Conservation (phyloP, 2,888 invertebrate species). For the Cephus runcator region DNA sequence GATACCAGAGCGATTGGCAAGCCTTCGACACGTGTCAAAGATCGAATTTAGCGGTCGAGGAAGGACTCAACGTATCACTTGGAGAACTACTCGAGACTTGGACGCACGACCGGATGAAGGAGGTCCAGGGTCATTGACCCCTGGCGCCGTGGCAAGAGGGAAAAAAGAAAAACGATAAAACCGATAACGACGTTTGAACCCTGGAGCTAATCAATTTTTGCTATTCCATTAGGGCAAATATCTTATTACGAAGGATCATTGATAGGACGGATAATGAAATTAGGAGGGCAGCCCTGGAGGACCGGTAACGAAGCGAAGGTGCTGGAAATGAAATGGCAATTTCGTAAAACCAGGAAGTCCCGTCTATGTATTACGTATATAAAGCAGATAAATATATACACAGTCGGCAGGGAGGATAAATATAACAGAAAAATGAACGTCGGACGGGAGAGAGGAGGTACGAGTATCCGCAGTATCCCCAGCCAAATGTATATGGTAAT, state of each 20-base stretch:
- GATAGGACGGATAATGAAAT: conserved; percentile 17
- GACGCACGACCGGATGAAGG: background rate
- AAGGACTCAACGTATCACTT: background rate
- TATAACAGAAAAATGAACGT: background rate
- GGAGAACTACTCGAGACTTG: background rate
- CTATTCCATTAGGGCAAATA: conserved; percentile 35
- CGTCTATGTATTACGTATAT: background rate
- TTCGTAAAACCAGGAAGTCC: background rate
- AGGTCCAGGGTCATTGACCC: background rate
- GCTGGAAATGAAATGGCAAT: conserved; percentile 18
- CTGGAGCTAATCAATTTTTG: conserved; percentile 38
- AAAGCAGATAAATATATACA: background rate
- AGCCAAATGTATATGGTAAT: background rate
- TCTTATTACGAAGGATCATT: conserved; percentile 29
- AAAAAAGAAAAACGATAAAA: background rate
- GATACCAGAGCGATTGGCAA: no score
- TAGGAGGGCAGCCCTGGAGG: conserved; percentile 14
- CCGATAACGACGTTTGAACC: background rate
- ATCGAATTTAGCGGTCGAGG: background rate
- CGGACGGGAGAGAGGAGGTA: background rate
- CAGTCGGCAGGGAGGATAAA: background rate
- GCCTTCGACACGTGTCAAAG: background rate
- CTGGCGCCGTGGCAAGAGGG: background rate
- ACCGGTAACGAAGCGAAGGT: conserved; percentile 16
- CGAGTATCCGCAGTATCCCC: background rate